Conservation (phyloP, 2,113 vertebrate species). For the Zosterops pallidus region DNA sequence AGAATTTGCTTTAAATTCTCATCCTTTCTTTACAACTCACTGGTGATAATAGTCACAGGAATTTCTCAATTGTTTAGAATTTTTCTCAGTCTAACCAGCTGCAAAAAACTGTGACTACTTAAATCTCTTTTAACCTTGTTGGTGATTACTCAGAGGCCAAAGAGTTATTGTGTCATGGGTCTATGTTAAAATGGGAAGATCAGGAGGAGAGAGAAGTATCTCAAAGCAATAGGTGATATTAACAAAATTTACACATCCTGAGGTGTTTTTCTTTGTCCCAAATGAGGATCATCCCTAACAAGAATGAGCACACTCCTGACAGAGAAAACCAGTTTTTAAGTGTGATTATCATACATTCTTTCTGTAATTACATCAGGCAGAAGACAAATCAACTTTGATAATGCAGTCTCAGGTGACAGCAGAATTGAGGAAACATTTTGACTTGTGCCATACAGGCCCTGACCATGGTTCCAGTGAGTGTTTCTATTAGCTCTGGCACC, state of each 20-base stretch:
- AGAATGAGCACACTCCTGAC: neutral
- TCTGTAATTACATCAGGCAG: neutral
- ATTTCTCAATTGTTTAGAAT: neutral
- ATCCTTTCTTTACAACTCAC: neutral
- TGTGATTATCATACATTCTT: neutral
- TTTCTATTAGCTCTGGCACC: neutral
- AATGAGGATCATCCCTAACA: neutral
- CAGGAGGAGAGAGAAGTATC: neutral
- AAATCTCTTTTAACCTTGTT: neutral
- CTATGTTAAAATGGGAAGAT: neutral
- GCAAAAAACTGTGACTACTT: neutral
- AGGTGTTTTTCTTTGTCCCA: neutral
- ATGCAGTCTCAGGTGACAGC: neutral
- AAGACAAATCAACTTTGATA: neutral
- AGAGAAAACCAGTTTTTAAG: neutral
- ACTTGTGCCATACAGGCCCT: neutral
- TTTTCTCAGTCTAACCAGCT: neutral
- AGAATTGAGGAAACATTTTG: neutral
- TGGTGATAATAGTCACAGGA: neutral
- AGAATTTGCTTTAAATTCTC: neutral
- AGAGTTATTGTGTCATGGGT: neutral
- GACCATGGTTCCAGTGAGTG: neutral
- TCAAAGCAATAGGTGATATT: neutral
- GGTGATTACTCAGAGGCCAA: neutral
- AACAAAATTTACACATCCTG: neutral